phyloP scores from a whole-genome alignment of 1,140 invertebrate species.

The Bradysia coprophila region DNA sequence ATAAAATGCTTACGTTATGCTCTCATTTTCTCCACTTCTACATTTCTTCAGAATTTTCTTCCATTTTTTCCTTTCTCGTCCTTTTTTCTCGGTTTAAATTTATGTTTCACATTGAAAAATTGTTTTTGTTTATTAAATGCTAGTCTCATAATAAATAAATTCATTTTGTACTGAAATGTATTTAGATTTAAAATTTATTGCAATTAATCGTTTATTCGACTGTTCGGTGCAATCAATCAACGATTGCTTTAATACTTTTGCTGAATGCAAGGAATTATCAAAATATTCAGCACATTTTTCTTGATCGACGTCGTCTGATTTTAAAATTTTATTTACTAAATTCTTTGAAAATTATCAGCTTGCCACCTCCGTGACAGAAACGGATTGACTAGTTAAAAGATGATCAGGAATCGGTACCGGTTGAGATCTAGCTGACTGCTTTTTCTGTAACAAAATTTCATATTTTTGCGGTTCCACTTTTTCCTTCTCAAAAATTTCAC shows the following conservation, averaged over 20 bases:
- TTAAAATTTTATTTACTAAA: neutral
- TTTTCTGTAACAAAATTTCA: constrained; percentile 40
- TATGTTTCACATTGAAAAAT: neutral
- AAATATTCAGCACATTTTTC: neutral
- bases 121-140: neutral
- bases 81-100: neutral
- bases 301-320: neutral
- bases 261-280: too few species aligned
- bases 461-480: too few species aligned
- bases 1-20: neutral
- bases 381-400: constrained; percentile 35
- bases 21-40: neutral
- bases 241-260: neutral
- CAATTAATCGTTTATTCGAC: constrained; percentile 3
- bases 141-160: neutral
- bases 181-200: constrained; percentile 2
- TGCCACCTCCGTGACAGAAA: constrained; percentile 23
- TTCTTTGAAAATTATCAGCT: constrained; percentile 25
- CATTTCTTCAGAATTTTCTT: neutral
- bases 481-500: too few species aligned
- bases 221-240: neutral
- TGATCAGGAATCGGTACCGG: constrained; percentile 55
- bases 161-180: neutral
- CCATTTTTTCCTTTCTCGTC: neutral
- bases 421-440: constrained; percentile 48